Percentiles rank a stretch among this genome's conserved stretches.
phyloP scores from a whole-genome alignment of 2,797 vertebrate species.

The Graptemys geographica region DNA sequence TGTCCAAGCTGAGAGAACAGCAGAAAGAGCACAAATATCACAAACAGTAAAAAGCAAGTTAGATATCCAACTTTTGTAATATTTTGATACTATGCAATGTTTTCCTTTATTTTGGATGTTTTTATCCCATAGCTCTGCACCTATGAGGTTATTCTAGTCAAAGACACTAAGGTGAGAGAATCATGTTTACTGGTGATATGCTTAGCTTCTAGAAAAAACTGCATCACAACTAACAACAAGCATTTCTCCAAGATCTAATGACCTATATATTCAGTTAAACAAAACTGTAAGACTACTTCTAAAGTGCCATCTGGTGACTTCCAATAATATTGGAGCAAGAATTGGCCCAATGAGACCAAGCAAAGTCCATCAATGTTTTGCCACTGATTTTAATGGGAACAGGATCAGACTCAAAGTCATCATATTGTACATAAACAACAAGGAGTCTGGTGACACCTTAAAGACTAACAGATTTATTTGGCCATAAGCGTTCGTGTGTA shows the following conservation, averaged over 20 bases:
- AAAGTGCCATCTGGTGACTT: background rate
- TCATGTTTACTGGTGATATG: background rate
- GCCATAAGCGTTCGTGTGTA: too few species aligned
- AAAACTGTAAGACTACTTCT: background rate
- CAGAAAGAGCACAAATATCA: background rate
- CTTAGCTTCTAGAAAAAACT: background rate
- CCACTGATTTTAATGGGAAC: background rate
- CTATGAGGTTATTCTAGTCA: background rate
- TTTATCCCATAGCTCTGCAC: slow-evolving; percentile 1
- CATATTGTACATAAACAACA: background rate
- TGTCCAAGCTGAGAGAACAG: background rate
- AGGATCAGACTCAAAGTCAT: background rate
- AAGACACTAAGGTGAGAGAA: background rate
- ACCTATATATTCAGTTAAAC: slow-evolving; percentile 11
- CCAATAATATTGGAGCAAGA: background rate
- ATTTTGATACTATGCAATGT: background rate
- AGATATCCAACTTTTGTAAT: accelerated
- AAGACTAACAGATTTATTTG: too few species aligned
- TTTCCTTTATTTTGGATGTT: background rate
- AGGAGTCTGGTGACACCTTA: too few species aligned
- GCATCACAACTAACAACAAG: background rate
- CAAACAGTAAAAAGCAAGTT: background rate
- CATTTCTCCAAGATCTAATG: background rate
- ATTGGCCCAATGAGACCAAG: background rate
- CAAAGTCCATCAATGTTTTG: background rate